Evolutionary conservation across 2,888 invertebrate genomes (phyloP).

Genomic region (Pediacus dermestoides): DNA sequence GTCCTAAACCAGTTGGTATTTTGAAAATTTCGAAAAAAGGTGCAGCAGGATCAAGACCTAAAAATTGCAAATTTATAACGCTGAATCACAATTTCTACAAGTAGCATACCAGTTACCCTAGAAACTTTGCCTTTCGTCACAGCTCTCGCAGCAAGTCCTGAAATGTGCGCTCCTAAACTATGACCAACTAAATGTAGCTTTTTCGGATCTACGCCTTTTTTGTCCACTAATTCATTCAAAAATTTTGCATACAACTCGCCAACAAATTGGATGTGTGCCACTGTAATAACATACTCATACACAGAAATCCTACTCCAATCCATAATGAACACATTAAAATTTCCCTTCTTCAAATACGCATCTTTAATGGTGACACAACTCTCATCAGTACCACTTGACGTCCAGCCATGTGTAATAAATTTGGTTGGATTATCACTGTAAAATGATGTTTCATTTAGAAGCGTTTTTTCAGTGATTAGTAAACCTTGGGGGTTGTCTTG

Average conservation of each 20-base stretch:
- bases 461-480: no score
- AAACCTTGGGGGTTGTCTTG: no score
- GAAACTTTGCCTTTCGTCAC: conserved; percentile 50
- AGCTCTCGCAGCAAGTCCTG: conserved; percentile 46
- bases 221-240: conserved; percentile 43
- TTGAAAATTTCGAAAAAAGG: no score
- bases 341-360: conserved; percentile 45
- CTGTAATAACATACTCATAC: conserved; percentile 40
- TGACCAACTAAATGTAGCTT: conserved; percentile 58
- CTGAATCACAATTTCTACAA: no score
- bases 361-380: conserved; percentile 52
- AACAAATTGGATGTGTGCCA: conserved; percentile 49
- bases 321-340: conserved; percentile 51
- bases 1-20: conserved; percentile 52
- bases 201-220: conserved; percentile 39
- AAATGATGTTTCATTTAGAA: no score
- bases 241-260: conserved; percentile 54
- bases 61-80: conserved; percentile 7
- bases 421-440: no score
- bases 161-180: conserved; percentile 58
- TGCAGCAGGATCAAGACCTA: conserved; percentile 63
- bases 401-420: conserved; percentile 57
- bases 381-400: conserved; percentile 45
- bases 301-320: conserved; percentile 38
- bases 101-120: conserved; percentile 58